Conservation (phyloP, 2,797 vertebrate genomes). For the Tenualosa ilisha region DNA sequence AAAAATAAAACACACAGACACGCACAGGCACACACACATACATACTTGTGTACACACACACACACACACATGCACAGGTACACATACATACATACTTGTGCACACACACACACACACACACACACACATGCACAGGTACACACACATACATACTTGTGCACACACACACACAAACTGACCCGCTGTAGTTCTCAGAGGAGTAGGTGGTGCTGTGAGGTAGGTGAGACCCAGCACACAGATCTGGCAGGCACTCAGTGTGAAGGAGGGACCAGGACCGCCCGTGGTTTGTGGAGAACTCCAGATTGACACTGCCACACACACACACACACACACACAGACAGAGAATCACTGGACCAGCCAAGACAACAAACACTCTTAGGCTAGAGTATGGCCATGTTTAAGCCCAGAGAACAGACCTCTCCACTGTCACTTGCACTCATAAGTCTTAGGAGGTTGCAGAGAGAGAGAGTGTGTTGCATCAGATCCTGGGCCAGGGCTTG, state of each 20-base stretch:
- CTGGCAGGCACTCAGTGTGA: constrained; percentile 92
- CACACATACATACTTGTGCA: background rate
- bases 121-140: constrained; percentile 74
- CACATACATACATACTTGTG: background rate
- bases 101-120: background rate
- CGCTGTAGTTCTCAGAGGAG: constrained; percentile 96
- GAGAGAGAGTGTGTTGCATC: background rate
- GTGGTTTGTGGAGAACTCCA: constrained; percentile 95
- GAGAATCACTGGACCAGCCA: background rate
- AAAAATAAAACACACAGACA: background rate
- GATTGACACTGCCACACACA: constrained; percentile 75
- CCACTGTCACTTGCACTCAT: background rate
- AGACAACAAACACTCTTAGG: background rate
- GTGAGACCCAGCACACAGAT: constrained; percentile 90
- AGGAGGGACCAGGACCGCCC: constrained; percentile 94
- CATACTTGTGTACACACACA: background rate
- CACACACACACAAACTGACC: constrained; percentile 69
- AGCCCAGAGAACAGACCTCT: background rate
- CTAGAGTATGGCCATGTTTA: background rate
- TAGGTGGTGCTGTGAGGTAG: constrained; percentile 95
- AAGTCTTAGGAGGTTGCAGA: background rate
- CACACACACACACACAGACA: constrained; percentile 21
- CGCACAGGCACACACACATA: constrained; percentile 15
- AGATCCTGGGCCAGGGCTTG: background rate
- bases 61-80: background rate